Percentiles rank a stretch among this genome's conserved stretches.
These are phyloP conservation scores for Hemiprocne comata DNA, from an alignment of 2,113 vertebrate genomes.

Conservation along the genomic window DNA sequence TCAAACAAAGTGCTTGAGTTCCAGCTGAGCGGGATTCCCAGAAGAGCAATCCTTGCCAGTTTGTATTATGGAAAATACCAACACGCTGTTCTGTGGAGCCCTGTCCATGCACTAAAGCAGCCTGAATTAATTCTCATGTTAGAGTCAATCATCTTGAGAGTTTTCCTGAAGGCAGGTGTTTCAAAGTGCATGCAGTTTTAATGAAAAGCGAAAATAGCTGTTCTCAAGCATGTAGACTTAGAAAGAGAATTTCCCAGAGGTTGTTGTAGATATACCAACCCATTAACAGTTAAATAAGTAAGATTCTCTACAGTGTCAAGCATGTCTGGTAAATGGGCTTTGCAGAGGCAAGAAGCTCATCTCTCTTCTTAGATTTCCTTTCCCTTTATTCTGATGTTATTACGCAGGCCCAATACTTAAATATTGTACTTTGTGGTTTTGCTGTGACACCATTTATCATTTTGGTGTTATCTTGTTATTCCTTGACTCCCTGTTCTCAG, in stretches of 20 bases:
- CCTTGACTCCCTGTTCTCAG: not conserved
- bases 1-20: conserved; percentile 59
- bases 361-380: not conserved
- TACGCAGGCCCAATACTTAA: not conserved
- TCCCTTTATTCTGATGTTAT: not conserved
- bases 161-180: conserved; percentile 64
- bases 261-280: conserved; percentile 26
- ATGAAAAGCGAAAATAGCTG: conserved; percentile 50
- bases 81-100: not conserved
- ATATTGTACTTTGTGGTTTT: not conserved
- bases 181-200: conserved; percentile 48
- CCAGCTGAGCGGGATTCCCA: conserved; percentile 46
- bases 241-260: conserved; percentile 59
- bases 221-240: conserved; percentile 33
- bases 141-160: conserved; percentile 55
- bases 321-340: not conserved
- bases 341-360: not conserved
- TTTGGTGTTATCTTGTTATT: not conserved
- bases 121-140: conserved; percentile 69
- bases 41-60: conserved; percentile 58
- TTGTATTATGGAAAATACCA: conserved; percentile 43
- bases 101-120: conserved; percentile 8
- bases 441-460: not conserved
- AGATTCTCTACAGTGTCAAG: conserved; percentile 35
- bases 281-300: conserved; percentile 60